Evolutionary conservation across 2,888 invertebrate species (phyloP).

Genomic region (Atrina japonica): DNA sequence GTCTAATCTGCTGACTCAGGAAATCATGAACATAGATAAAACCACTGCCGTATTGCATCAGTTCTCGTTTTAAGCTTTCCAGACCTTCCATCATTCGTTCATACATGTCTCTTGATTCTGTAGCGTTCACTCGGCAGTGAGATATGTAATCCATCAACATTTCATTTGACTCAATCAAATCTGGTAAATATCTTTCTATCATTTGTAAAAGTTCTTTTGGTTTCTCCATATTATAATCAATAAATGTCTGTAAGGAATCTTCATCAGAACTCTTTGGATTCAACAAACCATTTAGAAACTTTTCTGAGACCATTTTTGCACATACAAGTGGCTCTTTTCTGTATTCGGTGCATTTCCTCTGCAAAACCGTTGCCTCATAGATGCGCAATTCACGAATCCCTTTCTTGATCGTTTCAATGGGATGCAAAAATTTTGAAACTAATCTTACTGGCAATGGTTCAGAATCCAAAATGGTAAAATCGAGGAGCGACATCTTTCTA

Average conservation of each 20-base stretch:
- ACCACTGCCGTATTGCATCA: slow-evolving; percentile 58
- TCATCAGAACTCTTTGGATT: slow-evolving; percentile 29
- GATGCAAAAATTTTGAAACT: slow-evolving; percentile 18
- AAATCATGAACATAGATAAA: slow-evolving; percentile 62
- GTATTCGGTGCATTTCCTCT: slow-evolving; percentile 42
- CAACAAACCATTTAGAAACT: slow-evolving; percentile 43
- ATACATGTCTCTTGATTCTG: slow-evolving; percentile 46
- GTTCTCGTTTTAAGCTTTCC: slow-evolving; percentile 53
- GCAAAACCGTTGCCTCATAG: not conserved
- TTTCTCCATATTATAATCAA: slow-evolving; percentile 49
- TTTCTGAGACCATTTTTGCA: slow-evolving; percentile 49
- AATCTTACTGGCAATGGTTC: slow-evolving; percentile 1
- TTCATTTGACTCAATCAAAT: slow-evolving; percentile 61
- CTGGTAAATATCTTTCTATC: slow-evolving; percentile 51
- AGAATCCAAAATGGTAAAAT: not conserved
- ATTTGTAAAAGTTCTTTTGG: slow-evolving; percentile 46
- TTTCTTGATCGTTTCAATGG: slow-evolving; percentile 1
- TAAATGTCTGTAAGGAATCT: slow-evolving; percentile 37
- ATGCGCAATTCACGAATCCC: slow-evolving; percentile 1
- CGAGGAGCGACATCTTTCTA: not conserved
- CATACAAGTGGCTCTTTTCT: slow-evolving; percentile 44
- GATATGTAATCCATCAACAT: slow-evolving; percentile 58
- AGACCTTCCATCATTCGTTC: slow-evolving; percentile 57
- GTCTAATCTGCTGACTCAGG: slow-evolving; percentile 49
- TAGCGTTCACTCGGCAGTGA: slow-evolving; percentile 43